These are phyloP conservation scores for Clarias magur DNA, from an alignment of 2,113 vertebrate genomes.

Conservation along the genomic window DNA sequence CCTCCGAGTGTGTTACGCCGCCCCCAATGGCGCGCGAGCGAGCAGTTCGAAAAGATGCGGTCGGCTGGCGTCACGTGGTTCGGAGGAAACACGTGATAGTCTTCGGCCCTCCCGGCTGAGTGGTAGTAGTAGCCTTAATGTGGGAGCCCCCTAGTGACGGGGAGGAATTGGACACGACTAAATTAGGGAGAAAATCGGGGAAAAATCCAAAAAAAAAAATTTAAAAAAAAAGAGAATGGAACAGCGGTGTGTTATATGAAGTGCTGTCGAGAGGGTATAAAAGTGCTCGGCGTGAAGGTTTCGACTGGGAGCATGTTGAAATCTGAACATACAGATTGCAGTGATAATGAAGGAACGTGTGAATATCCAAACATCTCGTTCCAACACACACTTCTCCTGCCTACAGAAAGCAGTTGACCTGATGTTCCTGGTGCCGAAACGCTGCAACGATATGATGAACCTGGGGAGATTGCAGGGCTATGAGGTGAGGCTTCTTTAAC, in stretches of 20 bases:
- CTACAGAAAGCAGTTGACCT: constrained; percentile 84
- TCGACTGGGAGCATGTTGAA: not conserved
- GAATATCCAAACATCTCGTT: not conserved
- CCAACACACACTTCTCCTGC: not conserved
- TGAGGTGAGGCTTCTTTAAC: constrained; percentile 76
- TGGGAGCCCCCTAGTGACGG: too few species aligned
- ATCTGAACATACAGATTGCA: not conserved
- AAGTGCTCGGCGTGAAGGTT: not conserved
- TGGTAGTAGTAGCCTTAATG: too few species aligned
- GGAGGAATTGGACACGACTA: too few species aligned
- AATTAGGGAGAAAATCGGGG: too few species aligned
- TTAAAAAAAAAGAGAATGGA: too few species aligned
- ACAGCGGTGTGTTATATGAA: not conserved
- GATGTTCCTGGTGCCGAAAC: constrained; percentile 97
- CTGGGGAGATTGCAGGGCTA: constrained; percentile 95
- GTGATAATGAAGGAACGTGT: not conserved
- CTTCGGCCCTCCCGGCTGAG: too few species aligned
- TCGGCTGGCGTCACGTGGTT: too few species aligned
- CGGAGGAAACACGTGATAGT: too few species aligned
- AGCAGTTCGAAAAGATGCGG: too few species aligned
- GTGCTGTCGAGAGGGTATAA: not conserved
- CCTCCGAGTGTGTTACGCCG: too few species aligned
- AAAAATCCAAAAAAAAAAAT: too few species aligned
- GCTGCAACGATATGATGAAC: constrained; percentile 99
- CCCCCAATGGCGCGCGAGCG: too few species aligned